These are phyloP conservation scores for Nebria brevicollis DNA, from an alignment of 2,888 invertebrate species.

Conservation along the genomic window DNA sequence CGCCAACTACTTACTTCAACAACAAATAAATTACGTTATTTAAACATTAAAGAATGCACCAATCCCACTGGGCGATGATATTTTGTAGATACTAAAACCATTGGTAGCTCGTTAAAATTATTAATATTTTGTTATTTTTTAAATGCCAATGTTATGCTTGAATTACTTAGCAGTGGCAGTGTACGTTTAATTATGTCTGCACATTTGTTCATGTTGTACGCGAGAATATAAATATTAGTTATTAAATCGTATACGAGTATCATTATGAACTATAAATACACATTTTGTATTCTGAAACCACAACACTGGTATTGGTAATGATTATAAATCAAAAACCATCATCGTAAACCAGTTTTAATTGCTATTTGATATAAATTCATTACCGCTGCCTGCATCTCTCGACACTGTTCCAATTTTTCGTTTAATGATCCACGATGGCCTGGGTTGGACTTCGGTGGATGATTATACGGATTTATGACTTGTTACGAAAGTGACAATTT, in stretches of 20 bases:
- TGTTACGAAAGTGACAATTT: constrained; percentile 16
- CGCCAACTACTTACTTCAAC: constrained; percentile 5
- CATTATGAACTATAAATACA: constrained; percentile 15
- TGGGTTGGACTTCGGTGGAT: not conserved
- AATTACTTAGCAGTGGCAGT: too few relatives aligned
- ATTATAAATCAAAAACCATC: constrained; percentile 29
- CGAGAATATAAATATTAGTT: not conserved
- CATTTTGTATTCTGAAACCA: constrained; percentile 14
- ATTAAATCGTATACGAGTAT: constrained; percentile 7
- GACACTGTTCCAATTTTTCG: constrained; percentile 11
- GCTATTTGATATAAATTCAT: constrained; percentile 45
- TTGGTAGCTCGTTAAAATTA: too few relatives aligned
- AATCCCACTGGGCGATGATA: not conserved
- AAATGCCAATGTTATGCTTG: too few relatives aligned
- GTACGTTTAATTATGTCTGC: too few relatives aligned
- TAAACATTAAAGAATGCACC: constrained; percentile 9
- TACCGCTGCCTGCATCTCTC: constrained; percentile 3
- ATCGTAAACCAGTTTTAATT: constrained; percentile 38
- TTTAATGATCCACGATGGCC: constrained; percentile 6
- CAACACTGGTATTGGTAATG: not conserved
- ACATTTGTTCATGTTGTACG: not conserved
- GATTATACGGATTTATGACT: constrained; percentile 9
- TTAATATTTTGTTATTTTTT: too few relatives aligned
- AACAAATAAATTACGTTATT: constrained; percentile 18
- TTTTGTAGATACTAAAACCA: not conserved